phyloP scores from a whole-genome alignment of 2,113 vertebrate genomes.

The Heterochromis multidens region DNA sequence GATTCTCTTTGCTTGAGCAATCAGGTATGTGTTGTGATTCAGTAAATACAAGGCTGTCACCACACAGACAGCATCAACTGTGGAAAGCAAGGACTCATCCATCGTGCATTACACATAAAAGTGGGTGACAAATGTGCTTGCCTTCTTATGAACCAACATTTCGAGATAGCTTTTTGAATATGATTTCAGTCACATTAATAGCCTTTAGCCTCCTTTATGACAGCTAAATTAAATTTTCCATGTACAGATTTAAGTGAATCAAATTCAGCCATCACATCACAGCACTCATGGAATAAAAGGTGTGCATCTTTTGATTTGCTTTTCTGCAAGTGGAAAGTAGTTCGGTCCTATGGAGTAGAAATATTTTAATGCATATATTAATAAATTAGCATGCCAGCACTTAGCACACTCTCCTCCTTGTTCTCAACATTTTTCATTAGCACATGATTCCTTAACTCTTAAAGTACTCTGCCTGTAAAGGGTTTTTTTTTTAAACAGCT shows the following conservation, averaged over 20 bases:
- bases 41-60: not conserved
- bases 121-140: not conserved
- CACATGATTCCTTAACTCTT: too few relatives aligned
- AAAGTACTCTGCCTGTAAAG: too few relatives aligned
- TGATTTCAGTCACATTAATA: not conserved
- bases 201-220: not conserved
- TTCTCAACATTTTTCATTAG: too few relatives aligned
- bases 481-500: not conserved
- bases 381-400: not conserved
- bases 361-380: not conserved
- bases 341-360: not conserved
- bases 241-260: not conserved
- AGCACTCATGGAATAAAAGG: not conserved
- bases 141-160: not conserved
- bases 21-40: not conserved
- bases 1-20: not conserved
- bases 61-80: not conserved
- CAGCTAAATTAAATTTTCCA: not conserved
- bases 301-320: not conserved
- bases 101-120: not conserved
- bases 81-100: not conserved
- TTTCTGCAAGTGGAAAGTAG: not conserved
- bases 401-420: not conserved
- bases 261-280: not conserved
- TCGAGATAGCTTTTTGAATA: not conserved